phyloP scores from a whole-genome alignment of 1,140 invertebrate genomes.

The Bactericera cockerelli region DNA sequence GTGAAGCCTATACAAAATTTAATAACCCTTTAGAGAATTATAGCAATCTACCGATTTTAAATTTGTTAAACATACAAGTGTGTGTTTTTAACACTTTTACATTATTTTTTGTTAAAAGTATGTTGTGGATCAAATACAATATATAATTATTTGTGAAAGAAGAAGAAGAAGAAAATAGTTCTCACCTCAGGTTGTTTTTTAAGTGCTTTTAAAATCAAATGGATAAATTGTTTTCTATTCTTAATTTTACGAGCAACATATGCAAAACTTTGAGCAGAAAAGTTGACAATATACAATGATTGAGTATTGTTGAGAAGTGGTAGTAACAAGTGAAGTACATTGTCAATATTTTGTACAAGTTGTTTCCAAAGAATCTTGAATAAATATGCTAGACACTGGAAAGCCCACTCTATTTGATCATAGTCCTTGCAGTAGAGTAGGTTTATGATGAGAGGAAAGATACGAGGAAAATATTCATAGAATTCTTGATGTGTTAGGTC shows the following conservation, averaged over 20 bases:
- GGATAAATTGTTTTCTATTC: slow-evolving; percentile 58
- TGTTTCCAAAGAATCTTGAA: slow-evolving; percentile 76
- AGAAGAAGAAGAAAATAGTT: too few relatives aligned
- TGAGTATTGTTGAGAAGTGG: slow-evolving; percentile 52
- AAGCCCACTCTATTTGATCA: slow-evolving; percentile 66
- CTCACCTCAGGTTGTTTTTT: slow-evolving; percentile 47
- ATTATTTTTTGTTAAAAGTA: too few relatives aligned
- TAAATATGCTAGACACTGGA: slow-evolving; percentile 68
- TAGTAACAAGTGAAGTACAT: slow-evolving; percentile 53
- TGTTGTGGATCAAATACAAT: too few relatives aligned
- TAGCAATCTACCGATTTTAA: too few relatives aligned
- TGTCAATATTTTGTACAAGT: slow-evolving; percentile 59
- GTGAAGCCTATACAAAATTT: too few relatives aligned
- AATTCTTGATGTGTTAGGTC: slow-evolving; percentile 70
- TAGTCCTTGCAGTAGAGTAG: slow-evolving; percentile 59
- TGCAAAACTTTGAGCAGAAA: slow-evolving; percentile 88
- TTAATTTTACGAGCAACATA: slow-evolving; percentile 77
- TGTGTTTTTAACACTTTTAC: too few relatives aligned
- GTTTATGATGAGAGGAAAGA: slow-evolving; percentile 50
- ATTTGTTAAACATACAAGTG: too few relatives aligned
- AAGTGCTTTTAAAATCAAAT: slow-evolving; percentile 48
- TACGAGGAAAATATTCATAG: slow-evolving; percentile 55
- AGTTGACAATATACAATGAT: slow-evolving; percentile 69
- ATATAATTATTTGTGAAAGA: too few relatives aligned
- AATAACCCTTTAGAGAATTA: too few relatives aligned